Conservation (phyloP, 2,797 vertebrate genomes). For the Poeciliopsis presidionis region DNA sequence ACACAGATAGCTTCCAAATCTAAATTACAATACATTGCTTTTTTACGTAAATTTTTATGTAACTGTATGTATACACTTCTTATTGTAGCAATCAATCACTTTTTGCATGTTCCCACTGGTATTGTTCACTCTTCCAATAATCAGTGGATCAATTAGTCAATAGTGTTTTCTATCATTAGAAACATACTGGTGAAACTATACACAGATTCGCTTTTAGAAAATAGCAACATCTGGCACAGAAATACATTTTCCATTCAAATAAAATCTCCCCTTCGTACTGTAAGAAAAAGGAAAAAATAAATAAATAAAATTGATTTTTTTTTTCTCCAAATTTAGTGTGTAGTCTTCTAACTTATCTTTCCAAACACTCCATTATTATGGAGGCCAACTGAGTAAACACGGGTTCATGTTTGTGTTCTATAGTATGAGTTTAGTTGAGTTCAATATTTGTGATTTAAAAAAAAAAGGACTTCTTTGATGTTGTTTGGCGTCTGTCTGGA, state of each 20-base stretch:
- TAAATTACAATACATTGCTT: not conserved
- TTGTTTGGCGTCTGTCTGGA: conserved; percentile 34
- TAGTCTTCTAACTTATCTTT: not conserved
- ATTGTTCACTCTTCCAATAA: not conserved
- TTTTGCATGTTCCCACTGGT: too few species aligned
- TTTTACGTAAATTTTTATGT: not conserved
- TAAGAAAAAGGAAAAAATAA: not conserved
- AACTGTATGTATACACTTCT: too few species aligned
- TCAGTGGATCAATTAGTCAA: not conserved
- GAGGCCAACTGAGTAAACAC: not conserved
- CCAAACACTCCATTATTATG: not conserved
- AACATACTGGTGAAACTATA: not conserved
- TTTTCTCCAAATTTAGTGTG: not conserved
- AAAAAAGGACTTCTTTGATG: not conserved
- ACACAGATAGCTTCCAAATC: not conserved
- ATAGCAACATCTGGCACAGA: not conserved
- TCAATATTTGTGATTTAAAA: conserved; percentile 3
- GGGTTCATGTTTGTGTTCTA: not conserved
- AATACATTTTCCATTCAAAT: not conserved
- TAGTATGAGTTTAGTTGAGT: not conserved
- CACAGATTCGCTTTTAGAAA: not conserved
- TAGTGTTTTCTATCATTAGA: not conserved
- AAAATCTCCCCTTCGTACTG: not conserved
- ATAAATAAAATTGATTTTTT: too few species aligned
- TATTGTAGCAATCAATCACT: too few species aligned